These are phyloP conservation scores for Drosophila macrospina DNA, from an alignment of 2,888 invertebrate genomes.

Conservation along the genomic window DNA sequence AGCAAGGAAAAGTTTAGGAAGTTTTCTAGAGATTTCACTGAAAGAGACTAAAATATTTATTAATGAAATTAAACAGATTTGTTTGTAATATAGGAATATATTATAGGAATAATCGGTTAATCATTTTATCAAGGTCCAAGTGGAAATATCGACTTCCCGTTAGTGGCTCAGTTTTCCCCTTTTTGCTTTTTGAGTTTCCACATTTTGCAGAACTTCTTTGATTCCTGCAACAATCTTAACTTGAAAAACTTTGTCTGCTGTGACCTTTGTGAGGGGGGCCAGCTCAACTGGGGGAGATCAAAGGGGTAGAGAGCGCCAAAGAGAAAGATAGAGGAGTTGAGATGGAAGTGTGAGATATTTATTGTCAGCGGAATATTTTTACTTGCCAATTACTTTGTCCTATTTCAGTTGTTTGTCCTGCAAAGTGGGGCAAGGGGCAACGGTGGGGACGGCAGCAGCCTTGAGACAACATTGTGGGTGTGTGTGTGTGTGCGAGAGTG, in stretches of 20 bases:
- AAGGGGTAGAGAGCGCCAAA: not conserved
- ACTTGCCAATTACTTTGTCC: constrained; percentile 48
- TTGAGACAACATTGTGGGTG: constrained; percentile 43
- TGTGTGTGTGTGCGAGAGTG: constrained; percentile 15
- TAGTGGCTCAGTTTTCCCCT: not conserved
- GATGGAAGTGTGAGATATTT: constrained; percentile 12
- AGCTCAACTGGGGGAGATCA: not conserved
- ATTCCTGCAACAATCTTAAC: not conserved
- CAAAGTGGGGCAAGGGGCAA: not conserved
- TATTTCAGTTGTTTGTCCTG: constrained; percentile 31
- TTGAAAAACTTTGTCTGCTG: constrained; percentile 5
- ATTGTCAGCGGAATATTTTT: constrained; percentile 25
- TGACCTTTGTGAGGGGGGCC: constrained; percentile 3
- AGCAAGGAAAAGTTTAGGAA: no score
- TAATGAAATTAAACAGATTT: no score
- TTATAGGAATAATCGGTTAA: no score
- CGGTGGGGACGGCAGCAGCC: constrained; percentile 30
- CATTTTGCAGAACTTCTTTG: not conserved
- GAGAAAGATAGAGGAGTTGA: not conserved
- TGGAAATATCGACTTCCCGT: not conserved
- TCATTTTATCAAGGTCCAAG: no score
- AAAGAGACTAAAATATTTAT: no score
- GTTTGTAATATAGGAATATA: no score
- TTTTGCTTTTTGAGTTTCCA: not conserved
- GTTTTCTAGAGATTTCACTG: no score